These are phyloP conservation scores for Myrmecophaga tridactyla DNA, from an alignment of 2,113 vertebrate species.

Conservation along the genomic window DNA sequence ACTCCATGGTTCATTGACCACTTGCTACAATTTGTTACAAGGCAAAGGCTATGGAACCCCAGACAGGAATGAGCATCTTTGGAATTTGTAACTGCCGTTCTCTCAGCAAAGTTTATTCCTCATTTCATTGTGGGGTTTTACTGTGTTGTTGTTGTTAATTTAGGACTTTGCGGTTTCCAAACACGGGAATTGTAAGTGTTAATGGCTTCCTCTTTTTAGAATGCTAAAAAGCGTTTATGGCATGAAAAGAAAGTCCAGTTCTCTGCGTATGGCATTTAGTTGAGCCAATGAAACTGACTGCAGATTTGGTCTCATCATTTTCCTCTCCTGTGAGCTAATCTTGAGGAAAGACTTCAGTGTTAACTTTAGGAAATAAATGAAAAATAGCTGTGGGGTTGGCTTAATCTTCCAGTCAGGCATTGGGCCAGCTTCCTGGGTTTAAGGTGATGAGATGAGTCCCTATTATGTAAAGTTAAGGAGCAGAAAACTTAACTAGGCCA, in stretches of 20 bases:
- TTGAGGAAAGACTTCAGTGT: not conserved
- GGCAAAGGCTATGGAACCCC: not conserved
- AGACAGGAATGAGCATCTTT: not conserved
- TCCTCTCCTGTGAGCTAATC: conserved; percentile 25
- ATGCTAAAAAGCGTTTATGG: not conserved
- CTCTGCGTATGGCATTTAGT: not conserved
- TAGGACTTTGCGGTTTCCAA: not conserved
- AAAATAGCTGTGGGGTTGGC: not conserved
- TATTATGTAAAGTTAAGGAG: not conserved
- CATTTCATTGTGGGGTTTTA: not conserved
- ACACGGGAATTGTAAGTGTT: not conserved
- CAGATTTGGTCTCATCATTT: not conserved
- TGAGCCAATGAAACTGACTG: not conserved
- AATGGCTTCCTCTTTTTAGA: conserved; percentile 8
- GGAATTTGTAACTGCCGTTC: not conserved
- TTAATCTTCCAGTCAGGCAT: not conserved
- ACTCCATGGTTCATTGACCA: not conserved
- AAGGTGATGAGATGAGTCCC: not conserved
- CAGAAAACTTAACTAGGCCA: not conserved
- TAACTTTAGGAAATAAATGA: not conserved
- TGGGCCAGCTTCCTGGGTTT: not conserved
- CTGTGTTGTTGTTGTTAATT: not conserved
- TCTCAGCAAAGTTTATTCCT: not conserved
- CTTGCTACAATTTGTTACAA: not conserved
- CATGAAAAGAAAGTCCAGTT: not conserved